phyloP scores from a whole-genome alignment of 2,888 invertebrate genomes.

The Isoperla grammatica region DNA sequence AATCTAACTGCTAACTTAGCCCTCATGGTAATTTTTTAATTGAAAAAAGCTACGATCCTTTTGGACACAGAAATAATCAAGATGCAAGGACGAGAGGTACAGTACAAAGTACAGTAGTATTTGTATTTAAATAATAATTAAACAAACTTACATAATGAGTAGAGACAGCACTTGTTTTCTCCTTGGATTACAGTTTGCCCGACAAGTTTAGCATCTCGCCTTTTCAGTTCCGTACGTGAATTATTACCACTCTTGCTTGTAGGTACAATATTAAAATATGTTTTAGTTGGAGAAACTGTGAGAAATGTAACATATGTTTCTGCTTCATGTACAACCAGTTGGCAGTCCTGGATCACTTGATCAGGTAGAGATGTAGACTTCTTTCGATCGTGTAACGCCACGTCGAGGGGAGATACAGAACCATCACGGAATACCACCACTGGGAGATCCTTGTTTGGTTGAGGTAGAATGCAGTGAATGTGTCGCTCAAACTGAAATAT shows the following conservation, averaged over 20 bases:
- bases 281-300: constrained; percentile 32
- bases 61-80: too few species aligned
- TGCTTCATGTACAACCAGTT: constrained; percentile 35
- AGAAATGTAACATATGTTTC: constrained; percentile 38
- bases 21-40: too few species aligned
- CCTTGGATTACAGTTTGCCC: constrained; percentile 51
- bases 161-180: constrained; percentile 44
- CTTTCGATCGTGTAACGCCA: constrained; percentile 60
- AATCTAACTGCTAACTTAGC: too few species aligned
- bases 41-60: too few species aligned
- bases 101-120: too few species aligned
- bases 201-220: constrained; percentile 43
- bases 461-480: constrained; percentile 52
- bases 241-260: background rate
- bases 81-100: too few species aligned
- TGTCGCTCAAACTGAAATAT: constrained; percentile 54
- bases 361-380: constrained; percentile 44
- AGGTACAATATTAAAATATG: background rate
- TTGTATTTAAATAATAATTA: background rate
- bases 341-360: constrained; percentile 39
- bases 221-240: constrained; percentile 41
- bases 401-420: constrained; percentile 54
- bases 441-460: constrained; percentile 41
- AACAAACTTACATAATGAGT: constrained; percentile 57
- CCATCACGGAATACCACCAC: constrained; percentile 66